Base-by-base conservation (phyloP, 2,888 invertebrate species). In the Schrankia costaestrigalis region DNA sequence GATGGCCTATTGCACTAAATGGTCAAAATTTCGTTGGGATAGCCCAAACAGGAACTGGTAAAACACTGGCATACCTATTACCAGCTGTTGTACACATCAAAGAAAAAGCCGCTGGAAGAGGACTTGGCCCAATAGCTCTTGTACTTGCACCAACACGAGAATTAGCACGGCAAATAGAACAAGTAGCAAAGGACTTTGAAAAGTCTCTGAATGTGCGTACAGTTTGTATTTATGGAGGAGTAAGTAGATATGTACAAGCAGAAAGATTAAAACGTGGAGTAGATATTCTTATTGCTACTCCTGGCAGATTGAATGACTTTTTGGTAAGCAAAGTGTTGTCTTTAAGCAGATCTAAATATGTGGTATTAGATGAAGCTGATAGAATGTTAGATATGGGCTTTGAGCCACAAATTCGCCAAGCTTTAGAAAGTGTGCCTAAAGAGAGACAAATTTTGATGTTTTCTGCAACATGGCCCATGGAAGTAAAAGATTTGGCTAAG, bases 361-460 rank as follows among this genome's bases (percentile, higher is more conserved):
- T 97, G 35, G 95, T 96, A 0, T 78, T 96, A 36, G 96, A 97
- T 79, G 96, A 97, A 78, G 96, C 96, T 19, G 96, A 98, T 72
- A 90, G 97, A 41, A 98, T 98, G 97, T 84, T 98, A 62, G 97
- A 98, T 71, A 98, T 98, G 98, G 98, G 98, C 13, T 98, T 98
- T 79, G 97, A 98, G 71, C 97, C 97, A 0, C 97, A 97, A 78
- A 97, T 97, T 52, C 89, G 97, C 13, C 95, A 96, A 79, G 96
- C 97, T 53, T 88, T 97, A 35, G 94, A 95, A 73, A 96, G 96
- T 69, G 95, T 97, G 33, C 90, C 97, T 47, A 94, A 95, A 5
- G 97, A 97, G 69, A 90, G 98, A 56, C 98, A 99, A 77, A 97
- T 96, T 11, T 89, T 98, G 24, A 99, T 99, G 98, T 98, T 97